These are phyloP conservation scores for Gerris lacustris DNA, from an alignment of 2,888 invertebrate genomes.

Conservation along the genomic window DNA sequence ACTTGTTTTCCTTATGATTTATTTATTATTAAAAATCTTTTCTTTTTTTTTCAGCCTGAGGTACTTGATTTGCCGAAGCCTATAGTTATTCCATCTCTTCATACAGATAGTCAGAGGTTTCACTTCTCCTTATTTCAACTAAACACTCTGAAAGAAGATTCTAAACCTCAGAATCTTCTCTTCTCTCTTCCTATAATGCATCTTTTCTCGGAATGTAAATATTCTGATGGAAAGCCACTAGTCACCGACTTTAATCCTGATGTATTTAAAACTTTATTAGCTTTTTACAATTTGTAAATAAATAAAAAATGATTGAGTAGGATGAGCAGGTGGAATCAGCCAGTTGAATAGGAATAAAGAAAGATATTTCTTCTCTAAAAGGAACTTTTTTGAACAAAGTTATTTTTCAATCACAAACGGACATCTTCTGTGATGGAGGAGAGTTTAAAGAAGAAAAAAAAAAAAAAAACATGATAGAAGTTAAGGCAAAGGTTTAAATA, in stretches of 20 bases:
- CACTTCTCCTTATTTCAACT: constrained; percentile 76
- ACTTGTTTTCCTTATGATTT: too few species aligned
- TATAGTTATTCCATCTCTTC: constrained; percentile 67
- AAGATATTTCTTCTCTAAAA: too few species aligned
- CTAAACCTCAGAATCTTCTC: constrained; percentile 58
- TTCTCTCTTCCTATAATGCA: constrained; percentile 53
- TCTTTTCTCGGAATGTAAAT: constrained; percentile 50
- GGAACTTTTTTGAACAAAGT: too few species aligned
- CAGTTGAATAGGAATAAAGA: too few species aligned
- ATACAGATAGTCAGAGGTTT: constrained; percentile 62
- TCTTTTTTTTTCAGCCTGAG: constrained; percentile 41
- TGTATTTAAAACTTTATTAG: constrained; percentile 62
- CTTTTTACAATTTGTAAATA: constrained; percentile 53
- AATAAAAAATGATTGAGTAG: not conserved
- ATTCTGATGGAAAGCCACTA: constrained; percentile 50
- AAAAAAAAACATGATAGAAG: too few species aligned
- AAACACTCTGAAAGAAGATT: constrained; percentile 59
- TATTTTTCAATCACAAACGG: too few species aligned
- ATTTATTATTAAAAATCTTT: too few species aligned
- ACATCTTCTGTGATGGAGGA: too few species aligned
- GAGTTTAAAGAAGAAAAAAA: too few species aligned
- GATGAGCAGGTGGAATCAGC: too few species aligned
- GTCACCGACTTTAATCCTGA: constrained; percentile 64
- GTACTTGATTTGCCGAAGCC: constrained; percentile 59
- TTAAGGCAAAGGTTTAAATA: too few species aligned